Base-by-base conservation (phyloP, 1,140 invertebrate genomes). In the Hypothenemus hampei region DNA sequence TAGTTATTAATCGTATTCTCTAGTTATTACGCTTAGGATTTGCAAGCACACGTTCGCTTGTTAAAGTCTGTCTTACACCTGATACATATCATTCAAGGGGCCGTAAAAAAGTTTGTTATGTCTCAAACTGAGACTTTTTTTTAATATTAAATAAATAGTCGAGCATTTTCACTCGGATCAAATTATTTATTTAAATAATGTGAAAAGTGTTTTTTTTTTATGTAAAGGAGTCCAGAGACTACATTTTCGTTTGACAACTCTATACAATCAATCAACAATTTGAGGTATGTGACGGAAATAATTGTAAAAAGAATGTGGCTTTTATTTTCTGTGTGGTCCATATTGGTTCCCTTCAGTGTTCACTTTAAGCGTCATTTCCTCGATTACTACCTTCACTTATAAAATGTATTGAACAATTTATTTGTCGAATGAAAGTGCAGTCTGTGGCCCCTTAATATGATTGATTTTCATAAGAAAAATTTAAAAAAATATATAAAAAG, bases 71-170 rank as follows among this genome's bases (percentile, higher is more conserved):
- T 23, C 40, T 43, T 20, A 39, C 37, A 57, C 37, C 11, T 20
- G 49, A 46, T 49, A 51, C 49, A 44, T 51, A 44, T 44, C 49
- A 51, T 31, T 51, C n/a, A 36, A 49, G 56, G 49, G 56, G 49
- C 56, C 49, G 56, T 58, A 49, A 49, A 15, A 22, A 13, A n/a
- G n/a, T 29, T 37, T 21, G 11, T 13, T 58, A 57, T 36, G 13
- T 39, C 11, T 37, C 24, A 44, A 55, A 40, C 31, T 51, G 40
- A n/a, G n/a, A n/a, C n/a, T 43, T 41, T 26, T 23, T 35, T 40
- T 58, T 36, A 43, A 46, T 37, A 37, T 51, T 29, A 44, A 19
- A 39, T 15, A 18, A 31, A 40, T 21, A 43, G 19, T 18, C 40
- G 36, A 44, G 29, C 29, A 52, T 52, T 26, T 23, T 33, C 13